phyloP scores from a whole-genome alignment of 2,888 invertebrate genomes.

The Caenorhabditis macrosperma region DNA sequence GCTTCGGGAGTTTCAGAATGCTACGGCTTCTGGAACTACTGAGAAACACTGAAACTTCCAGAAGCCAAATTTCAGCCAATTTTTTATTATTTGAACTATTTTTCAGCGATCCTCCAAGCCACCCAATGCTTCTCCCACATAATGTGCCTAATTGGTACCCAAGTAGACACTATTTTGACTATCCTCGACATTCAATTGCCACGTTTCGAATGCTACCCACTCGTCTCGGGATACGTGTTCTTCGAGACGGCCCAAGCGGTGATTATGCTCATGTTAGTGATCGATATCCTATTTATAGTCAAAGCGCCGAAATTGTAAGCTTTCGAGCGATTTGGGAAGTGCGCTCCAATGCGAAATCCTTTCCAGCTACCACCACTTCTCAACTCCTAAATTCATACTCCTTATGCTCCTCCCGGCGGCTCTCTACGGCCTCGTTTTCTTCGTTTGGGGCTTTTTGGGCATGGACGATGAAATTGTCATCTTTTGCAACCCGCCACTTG shows the following conservation, averaged over 20 bases:
- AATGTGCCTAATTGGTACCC: conserved; percentile 28
- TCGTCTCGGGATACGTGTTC: conserved; percentile 26
- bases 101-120: conserved; percentile 43
- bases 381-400: conserved; percentile 15
- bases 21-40: too few relatives aligned
- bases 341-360: background rate
- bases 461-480: conserved; percentile 31
- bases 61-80: too few relatives aligned
- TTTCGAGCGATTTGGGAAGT: background rate
- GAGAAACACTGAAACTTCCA: too few relatives aligned
- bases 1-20: too few relatives aligned
- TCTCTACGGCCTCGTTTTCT: conserved; percentile 11
- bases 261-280: conserved; percentile 29
- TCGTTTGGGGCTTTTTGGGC: conserved; percentile 31
- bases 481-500: conserved; percentile 45
- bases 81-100: too few relatives aligned
- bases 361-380: conserved; percentile 34
- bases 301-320: conserved; percentile 30
- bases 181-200: conserved; percentile 30
- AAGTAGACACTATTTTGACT: conserved; percentile 31
- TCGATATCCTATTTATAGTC: conserved; percentile 32
- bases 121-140: conserved; percentile 41
- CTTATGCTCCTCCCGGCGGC: conserved; percentile 9
- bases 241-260: conserved; percentile 38
- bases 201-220: conserved; percentile 19